Evolutionary conservation across 2,113 vertebrate species (phyloP).

Genomic region (Crotalus viridis): DNA sequence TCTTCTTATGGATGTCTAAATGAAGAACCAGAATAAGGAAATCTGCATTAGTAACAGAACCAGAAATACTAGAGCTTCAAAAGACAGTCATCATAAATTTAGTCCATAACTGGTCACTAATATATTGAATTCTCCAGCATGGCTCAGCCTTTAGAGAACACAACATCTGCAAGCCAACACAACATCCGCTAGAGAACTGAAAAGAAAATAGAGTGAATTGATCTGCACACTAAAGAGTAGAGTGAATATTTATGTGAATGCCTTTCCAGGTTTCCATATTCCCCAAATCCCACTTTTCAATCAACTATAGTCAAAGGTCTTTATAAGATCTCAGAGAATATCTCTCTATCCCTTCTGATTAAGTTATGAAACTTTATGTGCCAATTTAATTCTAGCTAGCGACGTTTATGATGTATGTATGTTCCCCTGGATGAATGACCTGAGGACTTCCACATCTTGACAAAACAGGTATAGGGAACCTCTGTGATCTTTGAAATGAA

Average conservation of each 20-base stretch:
- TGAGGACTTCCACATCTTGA: background rate
- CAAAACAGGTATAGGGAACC: background rate
- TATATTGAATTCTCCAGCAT: background rate
- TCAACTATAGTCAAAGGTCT: background rate
- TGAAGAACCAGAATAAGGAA: background rate
- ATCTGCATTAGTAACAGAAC: background rate
- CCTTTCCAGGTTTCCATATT: background rate
- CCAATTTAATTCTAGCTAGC: background rate
- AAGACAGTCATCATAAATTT: background rate
- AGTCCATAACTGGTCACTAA: background rate
- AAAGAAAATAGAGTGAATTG: background rate
- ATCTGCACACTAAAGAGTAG: background rate
- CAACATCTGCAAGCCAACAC: background rate
- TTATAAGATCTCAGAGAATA: background rate
- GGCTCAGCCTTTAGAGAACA: background rate
- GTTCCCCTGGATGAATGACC: background rate
- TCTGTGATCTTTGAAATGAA: background rate
- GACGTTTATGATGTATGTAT: background rate
- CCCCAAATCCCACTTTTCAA: background rate
- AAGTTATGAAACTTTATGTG: background rate
- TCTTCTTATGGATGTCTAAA: background rate
- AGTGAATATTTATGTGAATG: background rate
- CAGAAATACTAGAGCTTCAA: background rate
- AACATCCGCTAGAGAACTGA: background rate
- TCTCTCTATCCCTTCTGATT: background rate